Percentiles rank a stretch among this genome's conserved stretches.
These are phyloP conservation scores for Empidonax traillii DNA, from an alignment of 2,113 vertebrate species.

Conservation along the genomic window DNA sequence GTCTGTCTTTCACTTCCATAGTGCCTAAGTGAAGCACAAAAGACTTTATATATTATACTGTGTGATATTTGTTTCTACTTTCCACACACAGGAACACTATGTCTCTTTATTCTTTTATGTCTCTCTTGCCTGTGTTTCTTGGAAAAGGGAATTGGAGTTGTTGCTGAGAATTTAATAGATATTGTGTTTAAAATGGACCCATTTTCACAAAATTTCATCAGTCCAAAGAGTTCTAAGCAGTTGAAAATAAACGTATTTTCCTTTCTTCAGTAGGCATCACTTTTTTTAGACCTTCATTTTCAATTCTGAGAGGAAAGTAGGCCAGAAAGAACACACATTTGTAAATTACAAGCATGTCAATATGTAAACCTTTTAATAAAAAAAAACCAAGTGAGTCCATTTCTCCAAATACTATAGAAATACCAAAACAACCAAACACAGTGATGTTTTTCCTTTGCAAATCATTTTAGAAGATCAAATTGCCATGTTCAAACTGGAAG, in stretches of 20 bases:
- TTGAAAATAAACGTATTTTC: background rate
- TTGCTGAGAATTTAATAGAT: background rate
- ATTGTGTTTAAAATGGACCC: constrained; percentile 5
- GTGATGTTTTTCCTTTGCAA: background rate
- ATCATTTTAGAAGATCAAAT: background rate
- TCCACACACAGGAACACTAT: constrained; percentile 3
- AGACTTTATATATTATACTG: background rate
- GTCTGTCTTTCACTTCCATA: constrained; percentile 3
- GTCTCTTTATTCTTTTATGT: constrained; percentile 20
- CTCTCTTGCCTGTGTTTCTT: constrained; percentile 25
- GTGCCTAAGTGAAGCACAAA: background rate
- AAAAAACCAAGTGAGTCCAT: background rate
- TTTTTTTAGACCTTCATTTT: background rate
- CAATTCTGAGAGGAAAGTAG: background rate
- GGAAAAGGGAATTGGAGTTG: constrained; percentile 8
- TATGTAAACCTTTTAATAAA: background rate
- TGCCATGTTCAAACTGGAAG: background rate
- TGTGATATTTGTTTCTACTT: constrained; percentile 35
- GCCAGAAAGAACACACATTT: background rate
- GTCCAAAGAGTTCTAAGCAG: background rate
- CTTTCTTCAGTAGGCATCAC: background rate
- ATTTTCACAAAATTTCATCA: constrained; percentile 11
- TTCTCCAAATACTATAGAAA: background rate
- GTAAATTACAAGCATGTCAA: background rate
- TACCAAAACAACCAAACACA: background rate